phyloP scores from a whole-genome alignment of 2,888 invertebrate genomes.

The Salticus scenicus region DNA sequence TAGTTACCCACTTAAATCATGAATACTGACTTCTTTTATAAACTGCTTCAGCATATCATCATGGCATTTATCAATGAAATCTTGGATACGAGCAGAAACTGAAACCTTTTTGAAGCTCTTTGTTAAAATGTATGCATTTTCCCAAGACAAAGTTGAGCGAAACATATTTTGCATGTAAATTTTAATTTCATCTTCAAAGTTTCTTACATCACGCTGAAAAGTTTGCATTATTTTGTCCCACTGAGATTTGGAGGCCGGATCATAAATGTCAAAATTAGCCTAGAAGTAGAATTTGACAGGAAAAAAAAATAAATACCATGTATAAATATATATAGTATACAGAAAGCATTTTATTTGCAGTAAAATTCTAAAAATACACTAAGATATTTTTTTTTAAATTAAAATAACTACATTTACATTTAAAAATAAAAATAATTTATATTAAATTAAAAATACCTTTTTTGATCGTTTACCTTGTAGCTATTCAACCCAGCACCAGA shows the following conservation, averaged over 20 bases:
- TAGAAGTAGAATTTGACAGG: no score
- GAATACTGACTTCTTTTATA: constrained; percentile 83
- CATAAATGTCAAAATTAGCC: constrained; percentile 89
- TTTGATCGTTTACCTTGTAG: no score
- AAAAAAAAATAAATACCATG: constrained; percentile 76
- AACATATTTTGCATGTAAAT: constrained; percentile 91
- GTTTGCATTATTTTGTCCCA: constrained; percentile 89
- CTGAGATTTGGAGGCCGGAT: constrained; percentile 85
- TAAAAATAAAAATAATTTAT: no score
- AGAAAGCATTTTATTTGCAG: no score
- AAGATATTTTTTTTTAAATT: no score
- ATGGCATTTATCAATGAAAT: constrained; percentile 86
- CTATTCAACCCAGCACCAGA: no score
- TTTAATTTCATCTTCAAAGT: constrained; percentile 87
- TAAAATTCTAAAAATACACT: no score
- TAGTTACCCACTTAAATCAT: no score
- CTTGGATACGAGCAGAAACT: constrained; percentile 84
- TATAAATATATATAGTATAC: no score
- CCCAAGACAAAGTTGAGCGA: constrained; percentile 85
- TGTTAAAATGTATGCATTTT: constrained; percentile 87
- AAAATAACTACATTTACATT: no score
- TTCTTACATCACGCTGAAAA: constrained; percentile 84
- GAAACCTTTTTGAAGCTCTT: constrained; percentile 87
- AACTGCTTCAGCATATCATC: constrained; percentile 90
- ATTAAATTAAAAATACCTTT: no score